phyloP scores from a whole-genome alignment of 2,797 vertebrate species.

The Diceros bicornis region DNA sequence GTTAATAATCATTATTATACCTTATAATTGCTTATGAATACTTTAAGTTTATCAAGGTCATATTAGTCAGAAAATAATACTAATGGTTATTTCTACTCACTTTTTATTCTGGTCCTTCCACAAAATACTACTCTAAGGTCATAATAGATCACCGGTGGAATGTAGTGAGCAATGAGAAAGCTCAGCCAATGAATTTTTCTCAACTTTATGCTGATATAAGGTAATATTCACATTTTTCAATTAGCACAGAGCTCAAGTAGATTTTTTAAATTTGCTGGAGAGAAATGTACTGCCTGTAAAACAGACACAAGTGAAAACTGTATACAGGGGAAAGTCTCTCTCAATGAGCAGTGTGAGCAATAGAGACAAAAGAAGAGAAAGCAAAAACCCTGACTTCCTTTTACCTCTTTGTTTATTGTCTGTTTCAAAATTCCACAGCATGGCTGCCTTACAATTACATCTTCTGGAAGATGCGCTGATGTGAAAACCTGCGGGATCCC shows the following conservation, averaged over 20 bases:
- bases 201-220: conserved; percentile 61
- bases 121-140: conserved; percentile 28
- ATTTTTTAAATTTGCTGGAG: conserved; percentile 60
- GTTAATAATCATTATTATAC: not conserved
- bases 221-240: conserved; percentile 72
- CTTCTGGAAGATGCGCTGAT: conserved; percentile 66
- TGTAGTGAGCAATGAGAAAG: conserved; percentile 56
- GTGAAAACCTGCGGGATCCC: conserved; percentile 69
- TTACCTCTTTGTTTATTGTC: not conserved
- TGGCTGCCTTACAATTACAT: conserved; percentile 56
- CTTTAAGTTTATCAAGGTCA: conserved; percentile 1
- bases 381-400: conserved; percentile 48
- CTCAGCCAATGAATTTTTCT: conserved; percentile 53
- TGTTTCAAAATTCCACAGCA: conserved; percentile 54
- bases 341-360: conserved; percentile 39
- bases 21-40: not conserved
- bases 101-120: conserved; percentile 39
- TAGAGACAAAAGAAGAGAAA: conserved; percentile 19
- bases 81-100: not conserved
- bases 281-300: conserved; percentile 52
- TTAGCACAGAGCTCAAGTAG: conserved; percentile 73
- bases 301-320: not conserved
- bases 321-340: not conserved
- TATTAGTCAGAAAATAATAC: conserved; percentile 25
- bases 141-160: conserved; percentile 50